Evolutionary conservation across 2,797 vertebrate genomes (phyloP).

Genomic region (Taeniopygia guttata): DNA sequence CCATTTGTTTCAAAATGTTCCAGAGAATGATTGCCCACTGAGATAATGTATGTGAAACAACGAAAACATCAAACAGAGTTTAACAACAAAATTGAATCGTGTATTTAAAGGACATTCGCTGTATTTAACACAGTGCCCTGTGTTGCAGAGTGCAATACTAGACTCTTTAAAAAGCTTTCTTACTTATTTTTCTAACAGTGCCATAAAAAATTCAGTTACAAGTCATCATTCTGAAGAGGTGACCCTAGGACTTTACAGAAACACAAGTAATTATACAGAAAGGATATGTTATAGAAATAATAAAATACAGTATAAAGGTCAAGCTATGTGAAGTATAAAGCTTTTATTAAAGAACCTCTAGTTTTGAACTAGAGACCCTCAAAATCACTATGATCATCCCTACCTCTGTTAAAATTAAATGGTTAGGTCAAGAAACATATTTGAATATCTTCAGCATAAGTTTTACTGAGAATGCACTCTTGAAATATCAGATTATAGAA

Average conservation of each 20-base stretch:
- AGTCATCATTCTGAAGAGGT: neutral
- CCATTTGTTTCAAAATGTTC: constrained; percentile 68
- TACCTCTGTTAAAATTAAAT: constrained; percentile 1
- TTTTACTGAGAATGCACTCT: neutral
- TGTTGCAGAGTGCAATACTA: neutral
- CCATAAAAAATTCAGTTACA: constrained; percentile 11
- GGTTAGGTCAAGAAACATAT: neutral
- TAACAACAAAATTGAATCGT: neutral
- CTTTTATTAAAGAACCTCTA: constrained; percentile 26
- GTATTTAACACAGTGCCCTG: neutral
- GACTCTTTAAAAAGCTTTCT: neutral
- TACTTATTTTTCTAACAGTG: neutral
- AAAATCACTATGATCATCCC: neutral
- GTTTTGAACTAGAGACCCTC: constrained; percentile 4
- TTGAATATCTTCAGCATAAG: neutral
- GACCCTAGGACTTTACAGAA: constrained; percentile 1
- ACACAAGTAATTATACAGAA: constrained; percentile 31
- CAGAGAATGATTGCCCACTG: constrained; percentile 65
- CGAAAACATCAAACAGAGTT: constrained; percentile 65
- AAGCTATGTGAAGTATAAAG: constrained; percentile 9
- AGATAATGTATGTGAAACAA: constrained; percentile 63
- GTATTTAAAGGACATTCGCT: neutral
- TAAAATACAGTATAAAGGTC: constrained; percentile 41
- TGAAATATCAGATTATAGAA: neutral
- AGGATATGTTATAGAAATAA: constrained; percentile 29